Percentiles rank a stretch among this genome's conserved stretches.
These are phyloP conservation scores for Rhodeus uyekii DNA, from an alignment of 2,797 vertebrate genomes.

Conservation along the genomic window DNA sequence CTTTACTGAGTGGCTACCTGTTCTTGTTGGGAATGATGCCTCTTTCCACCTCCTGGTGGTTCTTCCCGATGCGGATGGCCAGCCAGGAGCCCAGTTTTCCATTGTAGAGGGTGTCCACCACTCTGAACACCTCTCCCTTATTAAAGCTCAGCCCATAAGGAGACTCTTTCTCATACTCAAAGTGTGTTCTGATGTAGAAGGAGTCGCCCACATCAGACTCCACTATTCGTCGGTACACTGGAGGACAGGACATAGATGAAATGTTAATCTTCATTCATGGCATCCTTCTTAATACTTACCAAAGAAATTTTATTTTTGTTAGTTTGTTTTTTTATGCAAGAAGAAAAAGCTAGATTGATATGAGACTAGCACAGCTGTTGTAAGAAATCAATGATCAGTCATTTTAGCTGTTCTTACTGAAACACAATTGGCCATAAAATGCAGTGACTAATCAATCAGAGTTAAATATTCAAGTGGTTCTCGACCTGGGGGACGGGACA, in stretches of 20 bases:
- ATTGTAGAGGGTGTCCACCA: slow-evolving; percentile 95
- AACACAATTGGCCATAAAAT: neutral
- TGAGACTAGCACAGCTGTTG: neutral
- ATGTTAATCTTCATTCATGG: no score
- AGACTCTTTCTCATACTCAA: slow-evolving; percentile 97
- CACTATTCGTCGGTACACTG: slow-evolving; percentile 97
- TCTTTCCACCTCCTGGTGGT: slow-evolving; percentile 76
- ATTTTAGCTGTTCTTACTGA: neutral
- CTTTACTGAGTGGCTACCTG: slow-evolving; percentile 34
- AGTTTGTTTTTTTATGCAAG: neutral
- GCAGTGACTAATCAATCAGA: neutral
- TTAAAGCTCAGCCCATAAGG: slow-evolving; percentile 96
- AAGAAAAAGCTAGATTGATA: neutral
- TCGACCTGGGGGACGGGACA: neutral
- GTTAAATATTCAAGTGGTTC: neutral
- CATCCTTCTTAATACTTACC: neutral
- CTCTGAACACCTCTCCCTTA: slow-evolving; percentile 96
- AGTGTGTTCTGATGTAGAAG: slow-evolving; percentile 97
- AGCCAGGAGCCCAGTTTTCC: slow-evolving; percentile 91
- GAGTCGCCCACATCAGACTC: slow-evolving; percentile 98
- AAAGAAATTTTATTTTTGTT: neutral
- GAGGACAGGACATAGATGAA: slow-evolving; percentile 50
- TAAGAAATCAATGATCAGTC: neutral
- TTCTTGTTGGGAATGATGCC: slow-evolving; percentile 79
- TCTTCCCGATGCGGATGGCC: slow-evolving; percentile 81